These are phyloP conservation scores for Popillia japonica DNA, from an alignment of 1,140 invertebrate species.

Conservation along the genomic window DNA sequence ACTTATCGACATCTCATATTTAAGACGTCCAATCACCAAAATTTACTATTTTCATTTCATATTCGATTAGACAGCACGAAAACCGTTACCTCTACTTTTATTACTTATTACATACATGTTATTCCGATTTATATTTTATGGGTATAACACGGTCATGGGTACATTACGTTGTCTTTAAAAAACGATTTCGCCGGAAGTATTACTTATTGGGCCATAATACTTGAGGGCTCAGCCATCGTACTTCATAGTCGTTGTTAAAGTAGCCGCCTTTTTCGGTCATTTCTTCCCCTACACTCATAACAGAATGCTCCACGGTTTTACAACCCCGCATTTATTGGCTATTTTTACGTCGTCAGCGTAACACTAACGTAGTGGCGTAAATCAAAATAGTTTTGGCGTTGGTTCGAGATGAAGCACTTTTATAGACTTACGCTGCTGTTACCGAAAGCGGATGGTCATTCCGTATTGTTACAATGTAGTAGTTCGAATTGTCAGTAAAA, in stretches of 20 bases:
- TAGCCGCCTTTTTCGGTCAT: slow-evolving; percentile 28
- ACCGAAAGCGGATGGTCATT: slow-evolving; percentile 20
- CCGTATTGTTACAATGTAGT: neutral
- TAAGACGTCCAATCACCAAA: no score
- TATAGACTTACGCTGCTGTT: neutral
- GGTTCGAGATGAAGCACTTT: neutral
- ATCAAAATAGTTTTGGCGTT: slow-evolving; percentile 19
- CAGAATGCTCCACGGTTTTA: slow-evolving; percentile 27
- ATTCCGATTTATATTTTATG: no score
- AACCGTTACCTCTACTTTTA: no score
- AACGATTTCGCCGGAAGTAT: neutral
- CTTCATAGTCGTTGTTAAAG: slow-evolving; percentile 29
- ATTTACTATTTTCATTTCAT: no score
- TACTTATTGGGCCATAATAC: slow-evolving; percentile 23
- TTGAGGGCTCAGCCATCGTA: neutral
- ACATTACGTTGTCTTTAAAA: slow-evolving; percentile 20
- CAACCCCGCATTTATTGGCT: slow-evolving; percentile 8
- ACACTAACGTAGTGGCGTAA: slow-evolving; percentile 18
- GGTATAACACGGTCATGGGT: neutral
- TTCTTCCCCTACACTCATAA: slow-evolving; percentile 28
- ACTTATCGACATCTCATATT: no score
- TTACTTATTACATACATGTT: no score
- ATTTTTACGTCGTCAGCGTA: slow-evolving; percentile 29
- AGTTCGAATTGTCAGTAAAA: no score
- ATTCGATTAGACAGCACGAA: no score